A percentile compares a stretch with the other conserved stretches of the same genome.
phyloP scores from a whole-genome alignment of 2,888 invertebrate species.

The Nemotelus pantherinus region DNA sequence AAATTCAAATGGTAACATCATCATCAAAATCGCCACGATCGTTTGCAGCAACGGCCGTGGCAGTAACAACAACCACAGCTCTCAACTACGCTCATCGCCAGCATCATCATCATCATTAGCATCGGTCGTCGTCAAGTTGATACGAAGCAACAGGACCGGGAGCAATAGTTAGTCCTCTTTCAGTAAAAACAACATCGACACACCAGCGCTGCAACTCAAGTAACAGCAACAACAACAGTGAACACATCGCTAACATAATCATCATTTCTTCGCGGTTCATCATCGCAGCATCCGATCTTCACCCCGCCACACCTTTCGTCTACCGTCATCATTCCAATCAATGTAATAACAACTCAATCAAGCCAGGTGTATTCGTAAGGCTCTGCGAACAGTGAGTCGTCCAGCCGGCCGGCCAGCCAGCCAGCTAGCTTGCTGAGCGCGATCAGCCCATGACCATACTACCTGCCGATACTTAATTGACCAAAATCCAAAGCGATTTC shows the following conservation, averaged over 20 bases:
- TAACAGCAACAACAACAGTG: conserved; percentile 10
- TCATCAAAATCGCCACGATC: conserved; percentile 41
- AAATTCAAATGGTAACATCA: conserved; percentile 50
- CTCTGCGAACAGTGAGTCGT: neutral
- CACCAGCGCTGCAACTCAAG: neutral
- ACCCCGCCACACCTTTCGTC: conserved; percentile 5
- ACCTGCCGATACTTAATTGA: conserved; percentile 43
- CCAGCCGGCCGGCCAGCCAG: neutral
- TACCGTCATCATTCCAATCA: conserved; percentile 6
- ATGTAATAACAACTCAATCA: conserved; percentile 42
- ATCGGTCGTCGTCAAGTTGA: conserved; percentile 7
- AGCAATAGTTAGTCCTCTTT: conserved; percentile 31
- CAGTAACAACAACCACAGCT: conserved; percentile 16
- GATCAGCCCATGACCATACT: conserved; percentile 32
- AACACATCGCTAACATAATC: conserved; percentile 11
- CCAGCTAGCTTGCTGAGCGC: conserved; percentile 18
- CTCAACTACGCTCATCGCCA: neutral
- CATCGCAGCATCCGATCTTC: conserved; percentile 41
- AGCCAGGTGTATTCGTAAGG: conserved; percentile 20
- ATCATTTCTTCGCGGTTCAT: conserved; percentile 38
- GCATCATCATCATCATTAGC: conserved; percentile 28
- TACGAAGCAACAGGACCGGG: conserved; percentile 25
- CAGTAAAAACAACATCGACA: conserved; percentile 23
- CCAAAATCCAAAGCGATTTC: conserved; percentile 43
- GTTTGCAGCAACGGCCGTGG: neutral